Evolutionary conservation across 2,888 invertebrate species (phyloP), one percentile per base, ranked within the genome.

Genomic region (Argyresthia goedartella): DNA sequence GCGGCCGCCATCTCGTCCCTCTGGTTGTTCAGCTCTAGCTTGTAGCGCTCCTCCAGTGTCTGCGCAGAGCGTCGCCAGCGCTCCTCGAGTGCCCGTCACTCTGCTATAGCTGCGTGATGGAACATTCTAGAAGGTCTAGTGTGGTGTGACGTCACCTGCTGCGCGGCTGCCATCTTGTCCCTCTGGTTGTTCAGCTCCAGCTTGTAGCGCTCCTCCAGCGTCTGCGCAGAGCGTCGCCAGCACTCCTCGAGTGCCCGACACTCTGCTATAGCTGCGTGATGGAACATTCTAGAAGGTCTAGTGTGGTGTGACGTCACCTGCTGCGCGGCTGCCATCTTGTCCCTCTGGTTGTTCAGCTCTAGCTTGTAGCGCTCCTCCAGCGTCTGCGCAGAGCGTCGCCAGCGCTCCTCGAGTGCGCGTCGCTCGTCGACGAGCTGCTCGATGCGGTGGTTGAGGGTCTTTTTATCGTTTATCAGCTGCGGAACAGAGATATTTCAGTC

Each of bases 1-100:
- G 93, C 92, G 25, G 93, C 94, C 33, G 90, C 84, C 57, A 92
- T 92, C 62, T 92, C 92, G 67, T 95, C 94, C 66, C 92, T 92
- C 36, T 91, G 88, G 58, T 92, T 91, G 49, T 92, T 88, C 51
- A 95, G 69, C 68, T 95, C 95, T 4, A 95, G 87, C 58, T 90
- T 89, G 68, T 95, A 91, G 35, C 92, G 89, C 54, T 95, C 94
- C 39, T 39, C 39, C 39, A 39, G 39, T 3, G 92, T 89, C 65
- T 91, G 92, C 59, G 91, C 78, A 34, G 91, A 89, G 0, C 90
- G 81, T 60, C 88, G 88, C 74, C 90, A 90, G 9, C 91, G 87
- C 49, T 90, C 89, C 64, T 93, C 93, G 35, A 90, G 71, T n/a
- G 90, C 86, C 53, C 91, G 89, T 25, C 91, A 86, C 63, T 89